A percentile compares a stretch with the other conserved stretches of the same genome.
phyloP scores from a whole-genome alignment of 2,113 vertebrate species.

The Noturus placidus region DNA sequence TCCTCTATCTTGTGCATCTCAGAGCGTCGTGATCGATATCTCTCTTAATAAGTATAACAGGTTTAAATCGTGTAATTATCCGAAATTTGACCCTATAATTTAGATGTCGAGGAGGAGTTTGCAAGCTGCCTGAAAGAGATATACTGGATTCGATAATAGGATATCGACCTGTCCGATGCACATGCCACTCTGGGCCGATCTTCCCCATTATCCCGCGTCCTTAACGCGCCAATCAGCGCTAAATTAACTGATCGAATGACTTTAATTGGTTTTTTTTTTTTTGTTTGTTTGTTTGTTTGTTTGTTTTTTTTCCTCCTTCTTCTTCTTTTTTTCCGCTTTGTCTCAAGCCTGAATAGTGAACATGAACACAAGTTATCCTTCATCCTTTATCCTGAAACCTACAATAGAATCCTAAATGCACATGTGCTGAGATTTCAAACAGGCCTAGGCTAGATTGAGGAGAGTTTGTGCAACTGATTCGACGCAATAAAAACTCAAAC shows the following conservation, averaged over 20 bases:
- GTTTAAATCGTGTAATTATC: constrained; percentile 95
- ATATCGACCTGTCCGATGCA: constrained; percentile 84
- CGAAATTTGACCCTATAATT: constrained; percentile 92
- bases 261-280: constrained; percentile 84
- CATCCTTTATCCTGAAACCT: neutral
- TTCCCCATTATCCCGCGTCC: constrained; percentile 81
- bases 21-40: constrained; percentile 74
- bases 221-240: constrained; percentile 83
- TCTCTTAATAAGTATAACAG: constrained; percentile 90
- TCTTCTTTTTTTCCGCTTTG: constrained; percentile 50
- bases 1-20: neutral
- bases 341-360: constrained; percentile 32
- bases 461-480: neutral
- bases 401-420: neutral
- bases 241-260: constrained; percentile 84
- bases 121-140: constrained; percentile 92
- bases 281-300: too few species aligned
- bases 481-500: constrained; percentile 12
- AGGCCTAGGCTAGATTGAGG: neutral
- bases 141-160: constrained; percentile 88
- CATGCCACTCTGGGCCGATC: constrained; percentile 77
- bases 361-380: constrained; percentile 5
- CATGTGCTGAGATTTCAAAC: neutral
- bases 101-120: constrained; percentile 85
- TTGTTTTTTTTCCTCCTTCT: too few species aligned